Evolutionary conservation across 2,797 vertebrate genomes (phyloP), one percentile per base, ranked within the genome.

Genomic region (Lophotriccus pileatus): DNA sequence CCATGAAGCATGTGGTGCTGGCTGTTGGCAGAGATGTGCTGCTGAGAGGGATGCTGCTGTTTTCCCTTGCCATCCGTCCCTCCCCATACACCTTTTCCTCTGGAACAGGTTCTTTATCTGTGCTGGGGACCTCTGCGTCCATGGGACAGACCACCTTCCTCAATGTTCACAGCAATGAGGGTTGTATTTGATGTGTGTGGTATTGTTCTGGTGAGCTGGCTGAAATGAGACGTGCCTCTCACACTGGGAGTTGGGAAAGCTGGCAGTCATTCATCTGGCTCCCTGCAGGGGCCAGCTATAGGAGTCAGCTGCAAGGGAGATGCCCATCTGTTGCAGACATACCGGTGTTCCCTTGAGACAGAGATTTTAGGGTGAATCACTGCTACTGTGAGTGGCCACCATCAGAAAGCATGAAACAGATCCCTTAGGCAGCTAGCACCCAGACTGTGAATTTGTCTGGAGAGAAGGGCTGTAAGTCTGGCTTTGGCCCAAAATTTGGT

Each of bases 101-200:
- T 23, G 60, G 50, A 74, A 36, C 8, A 79, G 30, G 32, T 79
- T 11, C 70, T 70, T 53, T 23, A 44, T 28, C 39, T 92, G 82
- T 63, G 34, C 16, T 3, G 5, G 37, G 6, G 9, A 70, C 24
- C 22, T 69, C 60, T 56, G 50, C 41, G 53, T 14, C 12, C 7
- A 5, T 6, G 23, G 46, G 67, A 20, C 56, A 73, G 55, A n/a
- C 9, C 15, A 28, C 30, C 16, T n/a, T 34, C 28, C 36, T 81
- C 0, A 0, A 13, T 67, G n/a, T 14, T 60, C 2, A 9, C 18
- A 46, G 87, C 36, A 49, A 39, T 4, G 0, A 47, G 24, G 39
- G 8, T 7, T 74, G 47, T 56, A 6, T 84, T 50, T 74, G 67
- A 30, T 0, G 0, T 17, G 17, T 0, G 1, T 34, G 73, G 50